These are phyloP conservation scores for Eupithecia centaureata DNA, from an alignment of 2,888 invertebrate genomes.

Conservation along the genomic window DNA sequence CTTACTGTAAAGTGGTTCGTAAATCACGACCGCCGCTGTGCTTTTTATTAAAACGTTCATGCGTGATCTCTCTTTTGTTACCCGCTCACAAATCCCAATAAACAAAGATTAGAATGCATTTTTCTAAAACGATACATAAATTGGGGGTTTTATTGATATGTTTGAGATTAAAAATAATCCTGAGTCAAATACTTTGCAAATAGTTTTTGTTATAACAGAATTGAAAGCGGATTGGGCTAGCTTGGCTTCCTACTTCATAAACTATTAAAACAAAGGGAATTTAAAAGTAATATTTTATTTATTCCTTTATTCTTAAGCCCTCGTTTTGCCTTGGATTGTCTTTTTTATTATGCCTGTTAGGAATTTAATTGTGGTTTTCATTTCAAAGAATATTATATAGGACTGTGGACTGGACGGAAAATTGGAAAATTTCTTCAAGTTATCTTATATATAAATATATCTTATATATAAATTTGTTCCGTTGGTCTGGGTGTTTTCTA, in stretches of 20 bases:
- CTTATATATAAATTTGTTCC: too few relatives aligned
- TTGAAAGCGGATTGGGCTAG: background rate
- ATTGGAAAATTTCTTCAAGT: too few relatives aligned
- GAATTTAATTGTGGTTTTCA: too few relatives aligned
- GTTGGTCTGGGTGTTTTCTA: too few relatives aligned
- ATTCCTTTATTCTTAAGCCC: too few relatives aligned
- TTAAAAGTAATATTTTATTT: background rate
- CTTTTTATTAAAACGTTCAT: slow-evolving; percentile 40
- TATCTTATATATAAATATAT: too few relatives aligned
- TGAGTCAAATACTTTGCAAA: slow-evolving; percentile 9
- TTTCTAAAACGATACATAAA: slow-evolving; percentile 45
- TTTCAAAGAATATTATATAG: too few relatives aligned
- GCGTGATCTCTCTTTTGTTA: slow-evolving; percentile 43
- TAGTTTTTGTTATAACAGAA: background rate
- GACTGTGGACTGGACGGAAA: too few relatives aligned
- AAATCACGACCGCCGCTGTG: background rate
- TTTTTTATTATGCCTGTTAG: too few relatives aligned
- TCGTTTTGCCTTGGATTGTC: too few relatives aligned
- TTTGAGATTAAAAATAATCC: slow-evolving; percentile 32
- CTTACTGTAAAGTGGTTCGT: background rate
- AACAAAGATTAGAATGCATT: slow-evolving; percentile 69
- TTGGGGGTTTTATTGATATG: slow-evolving; percentile 62
- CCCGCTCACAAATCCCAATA: slow-evolving; percentile 49
- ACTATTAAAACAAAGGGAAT: background rate
- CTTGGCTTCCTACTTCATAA: background rate